Percentiles rank a stretch among this genome's conserved stretches.
Conservation (phyloP, 2,888 invertebrate genomes). For the Drosophila limbata region DNA sequence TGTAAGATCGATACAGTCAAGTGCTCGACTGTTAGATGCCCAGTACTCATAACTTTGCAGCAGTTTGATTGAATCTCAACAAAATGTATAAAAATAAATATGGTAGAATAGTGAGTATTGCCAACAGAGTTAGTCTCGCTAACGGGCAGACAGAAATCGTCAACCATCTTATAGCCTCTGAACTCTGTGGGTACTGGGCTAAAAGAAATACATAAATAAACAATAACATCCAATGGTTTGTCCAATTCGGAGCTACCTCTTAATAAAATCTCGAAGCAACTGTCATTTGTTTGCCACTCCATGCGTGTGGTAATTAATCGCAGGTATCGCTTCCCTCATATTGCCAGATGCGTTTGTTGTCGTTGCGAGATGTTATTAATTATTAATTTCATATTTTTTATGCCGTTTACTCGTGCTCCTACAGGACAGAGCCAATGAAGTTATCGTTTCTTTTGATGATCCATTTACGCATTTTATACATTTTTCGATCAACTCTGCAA, state of each 20-base stretch:
- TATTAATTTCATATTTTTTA: constrained; percentile 70
- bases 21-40: not conserved
- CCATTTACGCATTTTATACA: constrained; percentile 52
- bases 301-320: constrained; percentile 54
- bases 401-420: constrained; percentile 14
- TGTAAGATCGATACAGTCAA: not conserved
- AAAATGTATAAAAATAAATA: not conserved
- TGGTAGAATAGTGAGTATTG: too few species aligned
- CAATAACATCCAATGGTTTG: constrained; percentile 1
- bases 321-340: constrained; percentile 1
- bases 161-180: not conserved
- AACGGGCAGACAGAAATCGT: not conserved
- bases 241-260: constrained; percentile 10
- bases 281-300: constrained; percentile 23
- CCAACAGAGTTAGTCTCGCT: too few species aligned
- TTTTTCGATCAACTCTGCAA: constrained; percentile 49
- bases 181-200: not conserved
- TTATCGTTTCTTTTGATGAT: constrained; percentile 30
- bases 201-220: not conserved
- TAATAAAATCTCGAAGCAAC: constrained; percentile 10
- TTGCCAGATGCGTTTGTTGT: constrained; percentile 15
- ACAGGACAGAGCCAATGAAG: constrained; percentile 13
- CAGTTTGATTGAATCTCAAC: too few species aligned
- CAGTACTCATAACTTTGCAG: not conserved
- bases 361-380: constrained; percentile 54